A percentile compares a stretch with the other conserved stretches of the same genome.
Evolutionary conservation across 2,888 invertebrate genomes (phyloP).

Genomic region (Drosophila flavopinicola): DNA sequence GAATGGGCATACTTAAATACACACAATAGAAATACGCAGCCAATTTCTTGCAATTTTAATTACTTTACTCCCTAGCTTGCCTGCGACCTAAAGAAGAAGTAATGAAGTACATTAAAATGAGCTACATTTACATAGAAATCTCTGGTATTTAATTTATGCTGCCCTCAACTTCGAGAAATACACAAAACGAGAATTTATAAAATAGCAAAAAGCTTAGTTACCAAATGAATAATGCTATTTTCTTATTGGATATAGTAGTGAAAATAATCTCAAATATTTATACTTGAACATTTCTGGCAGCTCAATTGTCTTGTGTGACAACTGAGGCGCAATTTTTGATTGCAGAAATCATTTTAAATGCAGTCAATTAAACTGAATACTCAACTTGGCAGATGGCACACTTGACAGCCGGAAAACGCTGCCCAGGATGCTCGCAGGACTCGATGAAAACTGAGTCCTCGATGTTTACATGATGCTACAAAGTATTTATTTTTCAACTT

Average conservation of each 20-base stretch:
- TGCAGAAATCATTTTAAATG: background rate
- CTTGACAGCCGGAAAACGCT: background rate
- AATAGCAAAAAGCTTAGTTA: no score
- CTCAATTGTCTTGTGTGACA: background rate
- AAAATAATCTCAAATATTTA: no score
- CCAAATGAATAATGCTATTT: no score
- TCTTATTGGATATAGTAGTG: background rate
- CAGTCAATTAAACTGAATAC: constrained; percentile 18
- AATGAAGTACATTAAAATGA: no score
- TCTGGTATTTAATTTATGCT: no score
- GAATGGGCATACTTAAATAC: background rate
- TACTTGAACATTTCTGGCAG: background rate
- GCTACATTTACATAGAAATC: background rate
- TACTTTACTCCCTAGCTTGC: no score
- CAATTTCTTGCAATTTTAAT: constrained; percentile 3
- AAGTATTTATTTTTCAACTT: constrained; percentile 12
- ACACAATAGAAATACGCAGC: no score
- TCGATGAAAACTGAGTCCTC: background rate
- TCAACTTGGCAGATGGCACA: background rate
- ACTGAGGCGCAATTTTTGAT: background rate
- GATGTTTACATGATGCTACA: constrained; percentile 13
- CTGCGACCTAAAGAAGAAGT: background rate
- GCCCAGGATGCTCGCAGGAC: background rate
- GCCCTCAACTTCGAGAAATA: no score
- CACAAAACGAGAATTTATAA: no score